phyloP scores from a whole-genome alignment of 1,140 invertebrate genomes.

The Melipona quadrifasciata region DNA sequence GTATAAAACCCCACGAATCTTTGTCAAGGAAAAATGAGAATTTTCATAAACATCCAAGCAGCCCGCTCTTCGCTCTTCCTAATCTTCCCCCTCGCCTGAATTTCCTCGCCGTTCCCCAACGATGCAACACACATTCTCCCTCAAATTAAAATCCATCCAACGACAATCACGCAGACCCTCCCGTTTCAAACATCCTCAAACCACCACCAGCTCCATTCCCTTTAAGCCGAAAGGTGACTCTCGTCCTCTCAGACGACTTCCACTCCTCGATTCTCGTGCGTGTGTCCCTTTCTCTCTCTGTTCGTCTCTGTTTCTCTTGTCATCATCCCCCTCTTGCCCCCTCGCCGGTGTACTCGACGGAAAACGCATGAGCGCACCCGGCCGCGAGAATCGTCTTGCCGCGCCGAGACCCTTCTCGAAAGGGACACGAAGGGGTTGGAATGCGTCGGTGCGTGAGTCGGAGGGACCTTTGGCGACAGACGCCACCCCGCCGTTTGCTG shows the following conservation, averaged over 20 bases:
- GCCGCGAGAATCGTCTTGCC: slow-evolving; percentile 63
- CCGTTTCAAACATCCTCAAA: slow-evolving; percentile 3
- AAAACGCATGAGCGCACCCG: slow-evolving; percentile 65
- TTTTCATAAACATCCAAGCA: background rate
- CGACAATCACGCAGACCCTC: slow-evolving; percentile 2
- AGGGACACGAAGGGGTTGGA: slow-evolving; percentile 50
- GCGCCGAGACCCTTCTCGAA: slow-evolving; percentile 47
- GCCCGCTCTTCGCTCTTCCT: background rate
- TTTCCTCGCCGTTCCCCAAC: background rate
- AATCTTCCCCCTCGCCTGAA: background rate
- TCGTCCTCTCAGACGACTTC: slow-evolving; percentile 45
- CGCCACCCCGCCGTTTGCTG: background rate
- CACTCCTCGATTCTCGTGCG: slow-evolving; percentile 22
- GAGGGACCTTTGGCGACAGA: slow-evolving; percentile 62
- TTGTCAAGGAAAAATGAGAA: background rate
- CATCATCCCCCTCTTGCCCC: background rate
- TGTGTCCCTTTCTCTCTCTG: background rate
- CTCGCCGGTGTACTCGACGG: slow-evolving; percentile 41
- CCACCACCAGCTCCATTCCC: background rate
- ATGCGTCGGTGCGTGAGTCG: slow-evolving; percentile 48
- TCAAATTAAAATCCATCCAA: slow-evolving; percentile 28
- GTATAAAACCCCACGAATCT: no score
- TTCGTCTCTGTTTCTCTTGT: background rate
- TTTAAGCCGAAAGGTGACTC: slow-evolving; percentile 41
- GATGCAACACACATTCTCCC: background rate